These are phyloP conservation scores for Mionectes macconnelli DNA, from an alignment of 2,113 vertebrate species.

Conservation along the genomic window DNA sequence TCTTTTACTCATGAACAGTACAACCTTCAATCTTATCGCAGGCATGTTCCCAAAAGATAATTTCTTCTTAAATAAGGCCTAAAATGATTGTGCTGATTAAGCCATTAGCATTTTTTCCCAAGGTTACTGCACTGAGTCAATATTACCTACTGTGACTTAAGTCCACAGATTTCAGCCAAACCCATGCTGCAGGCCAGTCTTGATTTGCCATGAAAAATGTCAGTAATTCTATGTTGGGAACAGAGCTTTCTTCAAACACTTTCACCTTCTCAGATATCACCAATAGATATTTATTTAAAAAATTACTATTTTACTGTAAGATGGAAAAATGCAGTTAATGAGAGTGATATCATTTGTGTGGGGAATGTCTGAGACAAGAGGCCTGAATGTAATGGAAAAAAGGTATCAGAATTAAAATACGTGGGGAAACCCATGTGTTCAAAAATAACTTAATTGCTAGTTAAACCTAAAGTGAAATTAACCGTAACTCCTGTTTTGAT, in stretches of 20 bases:
- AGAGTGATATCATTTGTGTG: background rate
- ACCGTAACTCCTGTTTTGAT: background rate
- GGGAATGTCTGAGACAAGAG: background rate
- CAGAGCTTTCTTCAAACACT: background rate
- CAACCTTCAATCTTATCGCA: background rate
- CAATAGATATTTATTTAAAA: background rate
- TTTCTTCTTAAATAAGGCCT: background rate
- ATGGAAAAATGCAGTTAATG: background rate
- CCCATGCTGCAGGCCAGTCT: background rate
- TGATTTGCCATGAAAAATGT: background rate
- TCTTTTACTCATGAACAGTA: background rate
- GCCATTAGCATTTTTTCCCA: background rate
- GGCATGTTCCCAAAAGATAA: background rate
- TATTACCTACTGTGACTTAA: background rate
- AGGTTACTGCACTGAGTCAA: background rate
- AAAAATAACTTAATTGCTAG: background rate
- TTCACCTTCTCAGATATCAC: background rate
- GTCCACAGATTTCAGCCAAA: background rate
- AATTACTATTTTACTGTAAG: background rate
- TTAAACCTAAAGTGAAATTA: background rate
- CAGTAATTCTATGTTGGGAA: background rate
- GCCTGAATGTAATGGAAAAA: background rate
- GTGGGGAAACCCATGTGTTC: background rate
- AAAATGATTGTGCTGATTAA: background rate
- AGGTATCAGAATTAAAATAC: background rate